Evolutionary conservation across 2,888 invertebrate genomes (phyloP).

Genomic region (Monoplex corrugatus): DNA sequence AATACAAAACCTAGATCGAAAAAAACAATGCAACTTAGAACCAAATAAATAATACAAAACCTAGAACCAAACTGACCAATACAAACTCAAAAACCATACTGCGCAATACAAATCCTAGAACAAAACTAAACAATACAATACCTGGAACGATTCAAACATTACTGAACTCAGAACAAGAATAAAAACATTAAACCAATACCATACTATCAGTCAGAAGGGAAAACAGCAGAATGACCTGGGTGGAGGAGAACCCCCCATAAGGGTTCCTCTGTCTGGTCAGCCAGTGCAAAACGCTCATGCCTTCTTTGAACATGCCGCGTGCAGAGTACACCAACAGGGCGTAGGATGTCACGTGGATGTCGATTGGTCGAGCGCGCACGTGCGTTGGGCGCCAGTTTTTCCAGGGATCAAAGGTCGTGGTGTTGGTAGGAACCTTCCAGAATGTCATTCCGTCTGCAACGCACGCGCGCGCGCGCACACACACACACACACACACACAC

Average conservation of each 20-base stretch:
- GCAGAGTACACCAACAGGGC: constrained; percentile 72
- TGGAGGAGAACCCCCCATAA: constrained; percentile 79
- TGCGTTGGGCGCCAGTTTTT: constrained; percentile 58
- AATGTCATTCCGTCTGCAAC: constrained; percentile 69
- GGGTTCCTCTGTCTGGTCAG: constrained; percentile 76
- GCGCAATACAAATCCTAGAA: no score
- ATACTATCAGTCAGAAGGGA: no score
- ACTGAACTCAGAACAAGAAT: no score
- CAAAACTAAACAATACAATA: no score
- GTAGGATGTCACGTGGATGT: constrained; percentile 79
- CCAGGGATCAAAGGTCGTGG: not conserved
- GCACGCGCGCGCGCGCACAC: not conserved
- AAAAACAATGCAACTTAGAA: no score
- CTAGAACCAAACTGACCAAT: no score
- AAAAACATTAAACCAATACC: no score
- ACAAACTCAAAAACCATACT: no score
- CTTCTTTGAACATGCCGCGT: constrained; percentile 62
- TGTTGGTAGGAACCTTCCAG: constrained; percentile 65
- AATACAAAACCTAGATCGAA: no score
- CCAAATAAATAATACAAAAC: no score
- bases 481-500: not conserved
- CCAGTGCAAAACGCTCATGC: constrained; percentile 77
- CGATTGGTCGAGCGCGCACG: constrained; percentile 68
- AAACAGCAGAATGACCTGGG: constrained; percentile 75
- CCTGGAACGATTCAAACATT: no score